phyloP scores from a whole-genome alignment of 1,140 invertebrate species.

The Geopemphigus sp. region DNA sequence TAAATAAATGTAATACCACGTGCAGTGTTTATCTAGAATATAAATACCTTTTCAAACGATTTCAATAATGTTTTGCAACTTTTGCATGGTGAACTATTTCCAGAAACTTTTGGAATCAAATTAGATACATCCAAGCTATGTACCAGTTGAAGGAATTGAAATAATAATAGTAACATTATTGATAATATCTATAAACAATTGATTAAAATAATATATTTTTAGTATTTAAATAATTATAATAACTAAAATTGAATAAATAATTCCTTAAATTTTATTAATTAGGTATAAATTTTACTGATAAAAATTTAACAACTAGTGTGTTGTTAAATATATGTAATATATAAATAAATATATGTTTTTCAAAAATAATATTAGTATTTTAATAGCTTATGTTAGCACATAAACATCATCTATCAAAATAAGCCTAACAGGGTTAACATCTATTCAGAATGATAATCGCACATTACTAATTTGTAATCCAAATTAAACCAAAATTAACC shows the following conservation, averaged over 20 bases:
- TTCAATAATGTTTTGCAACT: slow-evolving; percentile 75
- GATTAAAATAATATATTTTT: neutral
- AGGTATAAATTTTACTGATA: too few species aligned
- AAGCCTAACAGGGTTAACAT: too few species aligned
- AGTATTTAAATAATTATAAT: neutral
- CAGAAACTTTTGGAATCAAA: slow-evolving; percentile 11
- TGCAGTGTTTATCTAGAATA: neutral
- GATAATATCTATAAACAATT: slow-evolving; percentile 14
- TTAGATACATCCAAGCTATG: slow-evolving; percentile 15
- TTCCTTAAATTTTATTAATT: too few species aligned
- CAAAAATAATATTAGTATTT: too few species aligned
- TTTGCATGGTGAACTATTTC: slow-evolving; percentile 66
- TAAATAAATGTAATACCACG: neutral
- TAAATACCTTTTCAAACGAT: slow-evolving; percentile 73
- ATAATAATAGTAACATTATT: slow-evolving; percentile 5
- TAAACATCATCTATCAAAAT: too few species aligned
- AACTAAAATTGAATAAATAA: neutral
- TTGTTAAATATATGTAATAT: too few species aligned
- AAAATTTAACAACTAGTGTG: too few species aligned
- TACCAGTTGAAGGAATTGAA: slow-evolving; percentile 12
- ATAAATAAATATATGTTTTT: too few species aligned
- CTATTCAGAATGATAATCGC: too few species aligned
- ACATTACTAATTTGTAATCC: too few species aligned
- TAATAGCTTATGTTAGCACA: too few species aligned
- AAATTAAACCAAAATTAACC: too few species aligned